Conservation (phyloP, 2,113 vertebrate genomes). For the Tenebrosternarchus preto region DNA sequence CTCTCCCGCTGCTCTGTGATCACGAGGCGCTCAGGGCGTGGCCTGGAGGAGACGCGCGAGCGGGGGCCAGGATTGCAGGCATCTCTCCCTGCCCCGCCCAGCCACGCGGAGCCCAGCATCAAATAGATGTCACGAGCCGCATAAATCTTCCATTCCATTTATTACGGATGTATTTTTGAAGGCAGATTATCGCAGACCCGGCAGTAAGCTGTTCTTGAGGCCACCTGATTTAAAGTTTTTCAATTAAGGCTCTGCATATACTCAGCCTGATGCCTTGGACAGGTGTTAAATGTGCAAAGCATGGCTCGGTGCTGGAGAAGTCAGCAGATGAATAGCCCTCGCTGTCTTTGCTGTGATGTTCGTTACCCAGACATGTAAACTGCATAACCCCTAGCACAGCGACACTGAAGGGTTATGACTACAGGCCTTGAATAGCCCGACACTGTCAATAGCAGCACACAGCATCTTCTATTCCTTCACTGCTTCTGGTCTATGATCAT, state of each 20-base stretch:
- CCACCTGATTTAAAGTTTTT: conserved; percentile 49
- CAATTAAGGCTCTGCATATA: conserved; percentile 41
- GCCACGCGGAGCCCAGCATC: conserved; percentile 11
- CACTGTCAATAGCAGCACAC: background rate
- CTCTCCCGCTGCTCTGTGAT: conserved; percentile 33
- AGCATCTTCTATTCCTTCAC: too few species aligned
- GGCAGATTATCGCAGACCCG: conserved; percentile 49
- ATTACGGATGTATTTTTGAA: conserved; percentile 52
- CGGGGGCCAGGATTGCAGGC: conserved; percentile 38
- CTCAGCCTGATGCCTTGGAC: conserved; percentile 37
- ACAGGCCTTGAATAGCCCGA: background rate
- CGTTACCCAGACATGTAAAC: background rate
- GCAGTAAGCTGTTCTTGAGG: conserved; percentile 36
- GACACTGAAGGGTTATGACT: background rate
- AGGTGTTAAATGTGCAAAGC: conserved; percentile 40
- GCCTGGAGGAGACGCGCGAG: background rate
- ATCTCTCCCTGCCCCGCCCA: background rate
- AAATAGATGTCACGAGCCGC: conserved; percentile 24
- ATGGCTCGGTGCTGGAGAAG: conserved; percentile 32
- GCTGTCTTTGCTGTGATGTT: conserved; percentile 2
- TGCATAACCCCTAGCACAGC: background rate
- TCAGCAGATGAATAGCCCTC: background rate
- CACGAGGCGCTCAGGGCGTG: conserved; percentile 14
- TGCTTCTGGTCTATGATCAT: background rate
- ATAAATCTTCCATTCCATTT: conserved; percentile 45